Percentiles rank a stretch among this genome's conserved stretches.
Evolutionary conservation across 2,888 invertebrate species (phyloP).

Genomic region (Ommatoiulus sabulosus): DNA sequence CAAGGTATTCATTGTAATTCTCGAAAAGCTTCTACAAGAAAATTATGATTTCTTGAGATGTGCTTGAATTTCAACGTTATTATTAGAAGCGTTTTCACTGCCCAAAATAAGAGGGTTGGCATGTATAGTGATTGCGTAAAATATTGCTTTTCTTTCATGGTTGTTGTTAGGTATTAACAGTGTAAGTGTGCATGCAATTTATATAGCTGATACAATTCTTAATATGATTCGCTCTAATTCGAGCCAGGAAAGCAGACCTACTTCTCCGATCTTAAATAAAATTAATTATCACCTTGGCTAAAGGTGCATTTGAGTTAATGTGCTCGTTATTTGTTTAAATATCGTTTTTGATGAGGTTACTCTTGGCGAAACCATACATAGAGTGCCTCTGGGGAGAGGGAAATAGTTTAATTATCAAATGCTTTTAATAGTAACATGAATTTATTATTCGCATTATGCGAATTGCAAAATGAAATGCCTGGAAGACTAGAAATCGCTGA

Average conservation of each 20-base stretch:
- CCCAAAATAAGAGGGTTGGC: not conserved
- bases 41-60: not conserved
- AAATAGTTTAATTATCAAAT: not conserved
- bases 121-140: not conserved
- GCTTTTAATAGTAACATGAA: not conserved
- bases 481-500: not conserved
- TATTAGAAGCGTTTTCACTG: not conserved
- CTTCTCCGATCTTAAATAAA: not conserved
- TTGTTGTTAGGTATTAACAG: not conserved
- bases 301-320: constrained; percentile 17
- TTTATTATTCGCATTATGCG: not conserved
- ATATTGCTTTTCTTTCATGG: not conserved
- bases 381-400: not conserved
- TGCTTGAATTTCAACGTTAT: not conserved
- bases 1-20: no score
- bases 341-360: constrained; percentile 1
- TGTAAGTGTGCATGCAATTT: not conserved
- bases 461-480: constrained; percentile 38
- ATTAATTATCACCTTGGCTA: not conserved
- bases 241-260: constrained; percentile 31
- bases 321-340: not conserved
- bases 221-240: constrained; percentile 37
- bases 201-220: not conserved
- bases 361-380: not conserved
- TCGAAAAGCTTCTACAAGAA: not conserved